Conservation (phyloP, 2,797 vertebrate genomes). For the Ceryle rudis region DNA sequence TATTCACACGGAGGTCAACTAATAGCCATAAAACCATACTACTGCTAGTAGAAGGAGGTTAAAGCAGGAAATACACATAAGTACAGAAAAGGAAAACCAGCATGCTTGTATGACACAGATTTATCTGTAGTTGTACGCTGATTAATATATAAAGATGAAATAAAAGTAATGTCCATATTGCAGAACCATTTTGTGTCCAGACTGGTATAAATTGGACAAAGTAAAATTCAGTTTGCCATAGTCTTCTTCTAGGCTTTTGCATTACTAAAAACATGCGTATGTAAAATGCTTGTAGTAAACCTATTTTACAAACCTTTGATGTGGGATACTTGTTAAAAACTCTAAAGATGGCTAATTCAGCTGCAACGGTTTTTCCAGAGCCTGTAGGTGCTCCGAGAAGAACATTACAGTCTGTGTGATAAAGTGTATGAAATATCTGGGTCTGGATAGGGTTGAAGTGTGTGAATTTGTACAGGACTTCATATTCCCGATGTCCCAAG, state of each 20-base stretch:
- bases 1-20: background rate
- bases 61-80: background rate
- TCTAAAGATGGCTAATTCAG: conserved; percentile 97
- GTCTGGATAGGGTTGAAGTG: conserved; percentile 99
- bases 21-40: background rate
- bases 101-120: background rate
- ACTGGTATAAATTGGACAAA: background rate
- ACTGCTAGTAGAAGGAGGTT: background rate
- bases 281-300: background rate
- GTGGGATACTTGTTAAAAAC: conserved; percentile 94
- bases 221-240: background rate
- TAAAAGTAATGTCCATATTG: background rate
- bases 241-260: background rate
- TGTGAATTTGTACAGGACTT: conserved; percentile 95
- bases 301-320: conserved; percentile 86
- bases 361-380: conserved; percentile 97
- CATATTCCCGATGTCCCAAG: conserved; percentile 87
- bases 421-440: conserved; percentile 97
- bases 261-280: background rate
- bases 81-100: background rate
- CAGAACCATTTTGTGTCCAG: background rate
- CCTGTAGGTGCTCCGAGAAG: conserved; percentile 97
- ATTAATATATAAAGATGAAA: background rate
- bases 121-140: background rate
- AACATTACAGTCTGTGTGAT: conserved; percentile 95